Base-by-base conservation (phyloP, 2,888 invertebrate species). In the Trissolcus japonicus region DNA sequence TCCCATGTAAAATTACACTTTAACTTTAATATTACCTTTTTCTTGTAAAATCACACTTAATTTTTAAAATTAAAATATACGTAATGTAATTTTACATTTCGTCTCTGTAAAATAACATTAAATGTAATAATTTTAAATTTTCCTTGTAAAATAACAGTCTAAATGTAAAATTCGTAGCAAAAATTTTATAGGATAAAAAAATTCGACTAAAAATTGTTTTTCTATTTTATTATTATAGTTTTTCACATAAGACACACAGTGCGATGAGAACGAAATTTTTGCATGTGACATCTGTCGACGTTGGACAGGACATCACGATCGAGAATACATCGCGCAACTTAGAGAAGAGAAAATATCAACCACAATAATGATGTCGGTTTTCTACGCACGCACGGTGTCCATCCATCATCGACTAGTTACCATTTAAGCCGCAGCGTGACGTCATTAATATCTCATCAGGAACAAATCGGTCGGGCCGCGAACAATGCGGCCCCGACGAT, bases 361-460 rank as follows among this genome's bases (percentile, higher is more conserved):
- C 84, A 77, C 81, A 81, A 79, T 76, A 75, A 79, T 79, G 79
- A 78, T 79, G 79, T 79, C 79, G 73, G 72, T 77, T 77, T 77
- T 76, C 71, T 62, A 74, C 72, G 65, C 81, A 81, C 82, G 81
- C 76, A 81, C 65, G 76, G 65, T 72, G 80, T 80, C 82, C 83
- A 88, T 88, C 88, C 86, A 88, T 88, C 88, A 88, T 88, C 86
- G 81, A 84, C 86, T 82, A 83, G 88, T 88, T 87, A 87, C 86
- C 87, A 86, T 87, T 88, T 87, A 86, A 87, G 87, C 88, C 88
- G 84, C 88, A 87, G 85, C 82, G 82, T 86, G 88, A 87, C 87
- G 88, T 85, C 85, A 88, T 88, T 87, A 88, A 88, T 88, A 85
- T 85, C 83, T 87, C 88, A 87, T 88, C 87, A 87, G 83, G 86